Conservation (phyloP, 2,888 invertebrate species). For the Dastarcus helophoroides region DNA sequence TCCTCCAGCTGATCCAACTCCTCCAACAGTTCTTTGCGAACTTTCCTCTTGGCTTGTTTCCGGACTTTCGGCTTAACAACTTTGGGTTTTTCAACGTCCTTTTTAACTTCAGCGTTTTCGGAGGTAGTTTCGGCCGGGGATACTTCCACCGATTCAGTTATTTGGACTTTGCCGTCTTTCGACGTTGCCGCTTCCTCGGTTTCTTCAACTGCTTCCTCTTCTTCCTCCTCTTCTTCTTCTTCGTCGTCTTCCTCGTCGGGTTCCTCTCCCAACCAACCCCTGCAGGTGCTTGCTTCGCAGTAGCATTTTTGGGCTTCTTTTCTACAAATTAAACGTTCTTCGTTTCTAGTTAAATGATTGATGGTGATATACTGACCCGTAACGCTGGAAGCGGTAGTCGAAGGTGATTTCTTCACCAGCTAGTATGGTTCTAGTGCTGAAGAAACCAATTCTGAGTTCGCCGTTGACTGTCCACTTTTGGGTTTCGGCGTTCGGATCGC, state of each 20-base stretch:
- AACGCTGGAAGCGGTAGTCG: conserved; percentile 95
- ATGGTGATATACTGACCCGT: conserved; percentile 54
- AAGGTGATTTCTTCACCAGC: conserved; percentile 95
- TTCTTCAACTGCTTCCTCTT: conserved; percentile 32
- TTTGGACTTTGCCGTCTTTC: conserved; percentile 20
- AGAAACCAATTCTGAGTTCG: conserved; percentile 92
- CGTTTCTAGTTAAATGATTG: conserved; percentile 5
- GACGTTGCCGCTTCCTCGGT: conserved; percentile 25
- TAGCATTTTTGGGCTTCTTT: conserved; percentile 93
- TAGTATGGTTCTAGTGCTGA: conserved; percentile 70
- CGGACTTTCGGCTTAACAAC: conserved; percentile 33
- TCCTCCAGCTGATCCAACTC: conserved; percentile 69
- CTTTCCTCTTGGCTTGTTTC: conserved; percentile 35
- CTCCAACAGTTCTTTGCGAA: conserved; percentile 43
- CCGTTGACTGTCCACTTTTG: conserved; percentile 96
- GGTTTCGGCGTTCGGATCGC: conserved; percentile 96
- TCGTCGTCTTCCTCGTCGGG: conserved; percentile 60
- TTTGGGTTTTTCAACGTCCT: conserved; percentile 11
- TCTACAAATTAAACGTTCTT: conserved; percentile 41
- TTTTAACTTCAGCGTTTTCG: conserved; percentile 13
- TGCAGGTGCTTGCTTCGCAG: conserved; percentile 80
- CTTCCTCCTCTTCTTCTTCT: conserved; percentile 42
- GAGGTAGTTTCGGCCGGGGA: conserved; percentile 7
- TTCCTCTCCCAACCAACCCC: conserved; percentile 91
- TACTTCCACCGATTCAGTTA: conserved; percentile 6